phyloP scores from a whole-genome alignment of 2,888 invertebrate species.

The Mimachlamys varia region DNA sequence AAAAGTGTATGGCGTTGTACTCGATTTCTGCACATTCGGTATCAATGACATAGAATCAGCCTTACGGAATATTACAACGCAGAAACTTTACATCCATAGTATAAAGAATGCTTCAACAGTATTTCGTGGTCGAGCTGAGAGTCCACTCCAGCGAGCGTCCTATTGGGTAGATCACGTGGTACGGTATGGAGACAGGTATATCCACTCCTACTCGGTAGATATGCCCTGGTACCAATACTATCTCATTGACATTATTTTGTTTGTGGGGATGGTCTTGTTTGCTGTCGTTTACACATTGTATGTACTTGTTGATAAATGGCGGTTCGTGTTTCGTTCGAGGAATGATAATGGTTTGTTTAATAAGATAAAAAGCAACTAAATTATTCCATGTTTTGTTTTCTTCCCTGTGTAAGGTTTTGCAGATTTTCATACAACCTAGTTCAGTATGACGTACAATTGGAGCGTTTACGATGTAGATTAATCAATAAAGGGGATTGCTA shows the following conservation, averaged over 20 bases:
- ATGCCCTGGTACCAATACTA: slow-evolving; percentile 66
- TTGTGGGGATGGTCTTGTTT: not conserved
- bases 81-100: slow-evolving; percentile 52
- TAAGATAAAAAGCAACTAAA: not conserved
- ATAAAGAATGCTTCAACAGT: slow-evolving; percentile 57
- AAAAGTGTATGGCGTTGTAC: slow-evolving; percentile 41
- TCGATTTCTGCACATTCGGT: slow-evolving; percentile 8
- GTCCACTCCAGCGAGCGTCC: slow-evolving; percentile 62
- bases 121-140: slow-evolving; percentile 49
- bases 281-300: not conserved
- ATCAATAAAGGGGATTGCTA: too few relatives aligned
- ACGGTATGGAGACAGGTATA: slow-evolving; percentile 64
- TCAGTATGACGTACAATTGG: too few relatives aligned
- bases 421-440: too few relatives aligned
- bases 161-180: slow-evolving; percentile 71
- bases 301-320: not conserved
- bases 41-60: not conserved
- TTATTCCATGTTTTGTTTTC: too few relatives aligned
- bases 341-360: not conserved
- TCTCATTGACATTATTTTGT: slow-evolving; percentile 60
- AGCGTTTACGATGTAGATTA: too few relatives aligned
- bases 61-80: slow-evolving; percentile 54
- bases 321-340: not conserved
- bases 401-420: too few relatives aligned
- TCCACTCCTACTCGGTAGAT: slow-evolving; percentile 60